Conservation (phyloP, 92 coral and sea anemone species). For the Bergia puertoricense region DNA sequence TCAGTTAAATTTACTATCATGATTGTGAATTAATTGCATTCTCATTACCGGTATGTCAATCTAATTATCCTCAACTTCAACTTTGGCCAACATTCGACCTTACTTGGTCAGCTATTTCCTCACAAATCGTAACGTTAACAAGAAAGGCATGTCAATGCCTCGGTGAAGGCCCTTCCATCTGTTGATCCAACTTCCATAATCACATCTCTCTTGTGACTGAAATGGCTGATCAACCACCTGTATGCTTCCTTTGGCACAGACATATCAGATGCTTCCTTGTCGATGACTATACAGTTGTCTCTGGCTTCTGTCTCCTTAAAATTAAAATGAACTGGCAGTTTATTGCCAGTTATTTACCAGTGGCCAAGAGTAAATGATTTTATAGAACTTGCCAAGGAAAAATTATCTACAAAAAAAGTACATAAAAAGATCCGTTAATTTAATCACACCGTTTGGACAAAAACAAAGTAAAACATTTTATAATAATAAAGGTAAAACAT, state of each 20-base stretch:
- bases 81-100: background rate
- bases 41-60: too few relatives aligned
- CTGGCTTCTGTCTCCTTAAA: background rate
- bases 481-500: too few relatives aligned
- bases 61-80: background rate
- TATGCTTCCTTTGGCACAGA: background rate
- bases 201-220: background rate
- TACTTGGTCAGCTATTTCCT: background rate
- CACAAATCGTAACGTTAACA: background rate
- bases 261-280: background rate
- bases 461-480: too few relatives aligned
- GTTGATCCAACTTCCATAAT: background rate
- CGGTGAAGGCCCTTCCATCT: background rate
- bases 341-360: background rate
- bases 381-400: too few relatives aligned
- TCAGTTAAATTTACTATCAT: too few relatives aligned
- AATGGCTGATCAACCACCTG: constrained; percentile 11
- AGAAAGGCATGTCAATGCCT: background rate
- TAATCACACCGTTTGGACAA: too few relatives aligned
- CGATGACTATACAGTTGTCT: background rate
- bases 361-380: too few relatives aligned
- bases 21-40: too few relatives aligned
- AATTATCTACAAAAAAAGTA: too few relatives aligned
- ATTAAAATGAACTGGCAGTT: background rate
- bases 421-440: too few relatives aligned